A percentile compares a stretch with the other conserved stretches of the same genome.
Conservation (phyloP, 1,140 invertebrate genomes). For the Drosophila baimaii region DNA sequence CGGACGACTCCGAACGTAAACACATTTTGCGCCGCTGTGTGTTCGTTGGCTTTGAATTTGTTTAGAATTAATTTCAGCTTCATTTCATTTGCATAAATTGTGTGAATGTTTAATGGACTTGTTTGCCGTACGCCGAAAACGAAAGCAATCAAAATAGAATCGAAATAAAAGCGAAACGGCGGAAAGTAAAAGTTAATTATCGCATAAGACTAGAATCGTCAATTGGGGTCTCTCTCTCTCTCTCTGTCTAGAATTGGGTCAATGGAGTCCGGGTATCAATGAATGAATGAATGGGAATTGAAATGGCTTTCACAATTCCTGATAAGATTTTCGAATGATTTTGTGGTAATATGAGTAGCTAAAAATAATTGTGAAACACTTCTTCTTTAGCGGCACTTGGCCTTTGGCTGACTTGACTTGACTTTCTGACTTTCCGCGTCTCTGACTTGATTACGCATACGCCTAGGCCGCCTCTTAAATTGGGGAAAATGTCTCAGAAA, state of each 20-base stretch:
- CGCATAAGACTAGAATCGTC: conserved; percentile 43
- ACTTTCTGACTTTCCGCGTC: neutral
- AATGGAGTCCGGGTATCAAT: conserved; percentile 54
- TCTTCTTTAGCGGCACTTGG: conserved; percentile 1
- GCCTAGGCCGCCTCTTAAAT: conserved; percentile 1
- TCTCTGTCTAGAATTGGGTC: conserved; percentile 51
- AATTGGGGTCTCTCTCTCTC: conserved; percentile 21
- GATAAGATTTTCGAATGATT: conserved; percentile 23
- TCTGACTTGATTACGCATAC: conserved; percentile 22
- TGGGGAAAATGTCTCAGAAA: conserved; percentile 3
- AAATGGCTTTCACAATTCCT: conserved; percentile 24
- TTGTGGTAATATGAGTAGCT: conserved; percentile 21
- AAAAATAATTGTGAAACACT: conserved; percentile 20
- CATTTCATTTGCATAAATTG: conserved; percentile 70
- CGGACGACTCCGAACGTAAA: conserved; percentile 31
- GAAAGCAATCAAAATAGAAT: conserved; percentile 33
- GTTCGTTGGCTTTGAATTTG: conserved; percentile 67
- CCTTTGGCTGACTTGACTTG: conserved; percentile 2
- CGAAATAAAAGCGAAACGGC: conserved; percentile 21
- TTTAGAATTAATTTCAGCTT: conserved; percentile 64
- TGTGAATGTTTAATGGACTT: conserved; percentile 50
- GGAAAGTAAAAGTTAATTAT: conserved; percentile 68
- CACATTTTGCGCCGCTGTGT: conserved; percentile 64
- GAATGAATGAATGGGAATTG: conserved; percentile 58
- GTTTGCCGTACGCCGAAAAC: conserved; percentile 33